Percentiles rank a stretch among this genome's conserved stretches.
phyloP scores from a whole-genome alignment of 2,888 invertebrate species.

The Koerneria pararmatus region DNA sequence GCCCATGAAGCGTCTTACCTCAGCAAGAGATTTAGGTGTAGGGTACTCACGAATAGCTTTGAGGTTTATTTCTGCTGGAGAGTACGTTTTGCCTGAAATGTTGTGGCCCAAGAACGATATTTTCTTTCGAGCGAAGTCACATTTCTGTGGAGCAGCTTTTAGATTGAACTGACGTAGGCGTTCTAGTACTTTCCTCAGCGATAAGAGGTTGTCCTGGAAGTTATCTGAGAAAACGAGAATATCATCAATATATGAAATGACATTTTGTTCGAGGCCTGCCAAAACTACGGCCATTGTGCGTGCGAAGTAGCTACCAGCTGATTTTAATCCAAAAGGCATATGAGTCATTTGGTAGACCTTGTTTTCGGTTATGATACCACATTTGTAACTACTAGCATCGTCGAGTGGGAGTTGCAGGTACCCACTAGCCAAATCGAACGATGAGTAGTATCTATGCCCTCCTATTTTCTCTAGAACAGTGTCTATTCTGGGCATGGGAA shows the following conservation, averaged over 20 bases:
- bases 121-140: constrained; percentile 29
- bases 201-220: constrained; percentile 30
- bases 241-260: constrained; percentile 41
- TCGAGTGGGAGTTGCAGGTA: too few relatives aligned
- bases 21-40: constrained; percentile 21
- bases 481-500: too few relatives aligned
- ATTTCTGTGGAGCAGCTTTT: constrained; percentile 30
- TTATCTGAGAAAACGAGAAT: constrained; percentile 24
- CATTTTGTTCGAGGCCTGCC: too few relatives aligned
- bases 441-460: too few relatives aligned
- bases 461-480: too few relatives aligned
- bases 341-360: too few relatives aligned
- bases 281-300: too few relatives aligned
- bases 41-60: constrained; percentile 25
- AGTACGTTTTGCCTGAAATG: constrained; percentile 30
- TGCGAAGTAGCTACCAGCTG: too few relatives aligned
- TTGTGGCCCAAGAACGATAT: constrained; percentile 33
- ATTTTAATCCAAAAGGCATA: too few relatives aligned
- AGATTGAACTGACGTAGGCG: constrained; percentile 24
- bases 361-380: too few relatives aligned
- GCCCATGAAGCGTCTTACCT: constrained; percentile 30
- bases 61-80: constrained; percentile 29
- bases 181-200: constrained; percentile 29
- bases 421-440: too few relatives aligned
- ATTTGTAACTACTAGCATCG: too few relatives aligned